phyloP scores from a whole-genome alignment of 2,113 vertebrate genomes.

The Gobiocypris rarus region DNA sequence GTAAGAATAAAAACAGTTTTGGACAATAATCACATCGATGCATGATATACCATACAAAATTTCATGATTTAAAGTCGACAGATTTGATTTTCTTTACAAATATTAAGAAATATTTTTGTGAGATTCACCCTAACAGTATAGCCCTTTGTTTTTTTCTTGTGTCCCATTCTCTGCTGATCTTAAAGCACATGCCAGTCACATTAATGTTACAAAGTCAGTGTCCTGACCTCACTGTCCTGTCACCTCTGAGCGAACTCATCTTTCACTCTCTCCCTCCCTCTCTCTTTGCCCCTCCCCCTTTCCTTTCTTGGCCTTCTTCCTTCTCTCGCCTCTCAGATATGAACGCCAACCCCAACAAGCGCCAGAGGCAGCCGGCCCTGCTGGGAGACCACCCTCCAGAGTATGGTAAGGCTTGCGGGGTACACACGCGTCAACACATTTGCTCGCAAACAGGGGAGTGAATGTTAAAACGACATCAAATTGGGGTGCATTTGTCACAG shows the following conservation, averaged over 20 bases:
- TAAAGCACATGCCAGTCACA: constrained; percentile 2
- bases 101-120: background rate
- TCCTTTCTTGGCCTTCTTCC: constrained; percentile 40
- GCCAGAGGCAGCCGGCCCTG: constrained; percentile 88
- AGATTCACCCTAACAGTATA: background rate
- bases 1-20: too few relatives aligned
- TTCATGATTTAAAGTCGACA: background rate
- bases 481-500: constrained; percentile 47
- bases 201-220: background rate
- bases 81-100: background rate
- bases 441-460: constrained; percentile 36
- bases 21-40: background rate
- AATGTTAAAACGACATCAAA: constrained; percentile 33
- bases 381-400: constrained; percentile 89
- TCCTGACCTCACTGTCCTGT: constrained; percentile 1
- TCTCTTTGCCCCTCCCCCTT: constrained; percentile 34
- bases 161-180: background rate
- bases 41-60: background rate
- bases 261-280: constrained; percentile 13
- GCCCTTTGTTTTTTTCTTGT: background rate
- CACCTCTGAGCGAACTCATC: constrained; percentile 40
- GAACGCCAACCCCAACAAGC: constrained; percentile 86
- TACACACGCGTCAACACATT: constrained; percentile 38
- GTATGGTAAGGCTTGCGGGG: constrained; percentile 73
- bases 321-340: constrained; percentile 78